Evolutionary conservation across 2,113 vertebrate species (phyloP).

Genomic region (Orientallactaga bullata): DNA sequence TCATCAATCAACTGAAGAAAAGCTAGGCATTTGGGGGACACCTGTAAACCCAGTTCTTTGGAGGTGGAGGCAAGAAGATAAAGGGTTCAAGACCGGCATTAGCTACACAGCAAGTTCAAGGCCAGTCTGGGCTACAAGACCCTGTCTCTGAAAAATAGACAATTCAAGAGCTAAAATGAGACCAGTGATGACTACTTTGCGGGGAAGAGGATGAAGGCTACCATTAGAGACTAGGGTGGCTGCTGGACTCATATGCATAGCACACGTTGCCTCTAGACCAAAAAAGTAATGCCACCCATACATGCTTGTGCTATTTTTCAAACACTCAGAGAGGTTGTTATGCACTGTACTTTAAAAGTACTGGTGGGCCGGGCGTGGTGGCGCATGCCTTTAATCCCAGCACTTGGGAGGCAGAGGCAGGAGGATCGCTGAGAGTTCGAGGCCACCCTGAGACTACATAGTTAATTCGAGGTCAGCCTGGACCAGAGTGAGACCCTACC

Average conservation of each 20-base stretch:
- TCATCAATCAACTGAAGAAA: background rate
- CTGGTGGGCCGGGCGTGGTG: too few species aligned
- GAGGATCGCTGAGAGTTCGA: too few species aligned
- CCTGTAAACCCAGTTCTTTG: background rate
- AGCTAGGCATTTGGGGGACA: background rate
- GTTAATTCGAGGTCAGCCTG: too few species aligned
- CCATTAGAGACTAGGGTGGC: rapidly evolving
- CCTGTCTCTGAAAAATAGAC: background rate
- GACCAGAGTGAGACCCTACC: too few species aligned
- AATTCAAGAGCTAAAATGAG: background rate
- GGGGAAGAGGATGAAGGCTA: background rate
- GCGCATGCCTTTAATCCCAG: too few species aligned
- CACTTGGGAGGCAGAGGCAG: too few species aligned
- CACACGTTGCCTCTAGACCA: background rate
- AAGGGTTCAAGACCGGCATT: background rate
- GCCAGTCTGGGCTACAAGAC: background rate
- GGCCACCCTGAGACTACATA: too few species aligned
- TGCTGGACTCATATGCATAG: background rate
- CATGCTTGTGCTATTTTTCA: background rate
- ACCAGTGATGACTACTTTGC: background rate
- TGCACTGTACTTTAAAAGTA: background rate
- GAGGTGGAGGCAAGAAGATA: background rate
- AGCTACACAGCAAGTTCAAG: background rate
- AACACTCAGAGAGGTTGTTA: background rate
- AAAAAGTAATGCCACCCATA: background rate